Evolutionary conservation across 92 coral and sea anemone genomes (phyloP).

Genomic region (Paramuricea clavata): DNA sequence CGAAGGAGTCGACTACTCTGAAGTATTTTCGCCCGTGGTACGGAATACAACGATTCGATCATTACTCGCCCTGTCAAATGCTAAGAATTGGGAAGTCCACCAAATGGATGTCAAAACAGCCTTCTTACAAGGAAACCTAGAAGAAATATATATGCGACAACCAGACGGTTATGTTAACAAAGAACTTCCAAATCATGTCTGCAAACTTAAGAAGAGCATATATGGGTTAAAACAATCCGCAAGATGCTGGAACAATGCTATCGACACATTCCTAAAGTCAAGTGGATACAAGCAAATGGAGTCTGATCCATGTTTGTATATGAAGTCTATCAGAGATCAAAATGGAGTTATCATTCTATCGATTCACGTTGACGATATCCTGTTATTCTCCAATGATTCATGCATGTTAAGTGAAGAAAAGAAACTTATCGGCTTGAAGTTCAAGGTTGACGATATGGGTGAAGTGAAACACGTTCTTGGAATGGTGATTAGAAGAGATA

Average conservation of each 20-base stretch:
- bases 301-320: conserved; percentile 32
- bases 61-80: not conserved
- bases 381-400: conserved; percentile 26
- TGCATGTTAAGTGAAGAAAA: conserved; percentile 35
- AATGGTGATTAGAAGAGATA: conserved; percentile 21
- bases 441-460: conserved; percentile 44
- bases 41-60: not conserved
- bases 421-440: conserved; percentile 6
- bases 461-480: conserved; percentile 50
- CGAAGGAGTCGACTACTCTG: not conserved
- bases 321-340: conserved; percentile 10
- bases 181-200: not conserved
- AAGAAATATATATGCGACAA: not conserved
- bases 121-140: not conserved
- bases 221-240: too few relatives aligned
- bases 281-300: conserved; percentile 8
- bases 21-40: not conserved
- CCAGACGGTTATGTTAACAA: conserved; percentile 5
- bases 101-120: conserved; percentile 15
- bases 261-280: not conserved
- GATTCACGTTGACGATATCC: conserved; percentile 38
- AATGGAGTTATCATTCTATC: conserved; percentile 19
- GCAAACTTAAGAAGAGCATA: not conserved
- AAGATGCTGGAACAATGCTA: too few relatives aligned
- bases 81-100: not conserved